phyloP scores from a whole-genome alignment of 2,113 vertebrate genomes.

The Poecilia latipinna region DNA sequence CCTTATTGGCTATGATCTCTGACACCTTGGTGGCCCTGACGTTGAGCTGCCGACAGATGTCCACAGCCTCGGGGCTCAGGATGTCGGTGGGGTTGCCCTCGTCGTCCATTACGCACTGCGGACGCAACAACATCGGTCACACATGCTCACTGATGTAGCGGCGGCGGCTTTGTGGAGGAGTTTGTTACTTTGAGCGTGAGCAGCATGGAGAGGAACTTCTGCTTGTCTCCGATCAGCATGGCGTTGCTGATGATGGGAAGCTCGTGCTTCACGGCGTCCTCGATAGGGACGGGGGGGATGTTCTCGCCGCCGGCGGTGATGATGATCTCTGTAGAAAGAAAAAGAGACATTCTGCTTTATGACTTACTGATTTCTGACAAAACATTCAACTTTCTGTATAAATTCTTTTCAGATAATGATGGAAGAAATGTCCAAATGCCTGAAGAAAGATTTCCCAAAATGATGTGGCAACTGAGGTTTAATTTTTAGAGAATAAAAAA shows the following conservation, averaged over 20 bases:
- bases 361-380: too few species aligned
- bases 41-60: constrained; percentile 61
- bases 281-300: constrained; percentile 80
- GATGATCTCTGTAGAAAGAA: constrained; percentile 75
- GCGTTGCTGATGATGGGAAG: constrained; percentile 78
- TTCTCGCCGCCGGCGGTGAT: constrained; percentile 86
- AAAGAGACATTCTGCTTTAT: neutral
- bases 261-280: constrained; percentile 77
- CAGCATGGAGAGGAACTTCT: constrained; percentile 83
- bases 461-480: neutral
- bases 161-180: neutral
- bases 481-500: neutral
- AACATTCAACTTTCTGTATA: too few species aligned
- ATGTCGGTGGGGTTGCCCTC: constrained; percentile 76
- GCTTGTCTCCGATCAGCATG: constrained; percentile 83
- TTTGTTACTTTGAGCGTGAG: constrained; percentile 80
- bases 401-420: neutral
- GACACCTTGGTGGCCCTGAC: constrained; percentile 67
- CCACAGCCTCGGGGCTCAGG: constrained; percentile 68
- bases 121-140: neutral
- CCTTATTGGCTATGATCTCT: constrained; percentile 73
- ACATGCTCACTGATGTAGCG: neutral
- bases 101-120: constrained; percentile 74
- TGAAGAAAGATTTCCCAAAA: neutral
- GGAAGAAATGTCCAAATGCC: neutral